These are phyloP conservation scores for Oscheius onirici DNA, from an alignment of 2,888 invertebrate genomes.

Conservation along the genomic window DNA sequence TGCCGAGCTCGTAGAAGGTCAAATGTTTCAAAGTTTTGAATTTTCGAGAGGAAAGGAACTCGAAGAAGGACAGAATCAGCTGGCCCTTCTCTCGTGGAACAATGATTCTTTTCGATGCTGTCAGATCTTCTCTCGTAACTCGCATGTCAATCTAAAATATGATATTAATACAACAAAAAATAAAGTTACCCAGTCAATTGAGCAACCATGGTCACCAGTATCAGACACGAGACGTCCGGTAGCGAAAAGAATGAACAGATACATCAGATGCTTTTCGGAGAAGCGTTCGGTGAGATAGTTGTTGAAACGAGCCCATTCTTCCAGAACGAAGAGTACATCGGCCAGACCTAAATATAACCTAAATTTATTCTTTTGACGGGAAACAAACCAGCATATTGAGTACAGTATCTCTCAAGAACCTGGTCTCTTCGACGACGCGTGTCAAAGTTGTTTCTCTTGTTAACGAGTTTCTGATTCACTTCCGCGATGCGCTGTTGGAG, in stretches of 20 bases:
- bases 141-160: constrained; percentile 3
- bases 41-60: constrained; percentile 43
- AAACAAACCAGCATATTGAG: constrained; percentile 31
- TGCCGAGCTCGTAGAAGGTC: constrained; percentile 37
- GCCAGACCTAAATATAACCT: constrained; percentile 27
- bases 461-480: neutral
- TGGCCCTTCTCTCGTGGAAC: constrained; percentile 6
- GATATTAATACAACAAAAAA: neutral
- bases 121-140: neutral
- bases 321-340: constrained; percentile 14
- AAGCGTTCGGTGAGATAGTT: constrained; percentile 4
- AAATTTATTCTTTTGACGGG: no score
- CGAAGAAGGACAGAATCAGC: constrained; percentile 35
- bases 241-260: constrained; percentile 44
- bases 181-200: constrained; percentile 1
- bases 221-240: constrained; percentile 26
- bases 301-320: constrained; percentile 37
- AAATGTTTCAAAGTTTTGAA: constrained; percentile 40
- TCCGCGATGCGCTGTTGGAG: neutral
- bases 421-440: neutral
- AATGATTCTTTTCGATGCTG: neutral
- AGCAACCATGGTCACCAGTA: neutral
- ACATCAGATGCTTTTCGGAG: constrained; percentile 34
- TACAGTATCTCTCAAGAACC: constrained; percentile 9
- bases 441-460: neutral